Evolutionary conservation across 1,140 invertebrate genomes (phyloP), one percentile per base, ranked within the genome.

Genomic region (Polyergus mexicanus): DNA sequence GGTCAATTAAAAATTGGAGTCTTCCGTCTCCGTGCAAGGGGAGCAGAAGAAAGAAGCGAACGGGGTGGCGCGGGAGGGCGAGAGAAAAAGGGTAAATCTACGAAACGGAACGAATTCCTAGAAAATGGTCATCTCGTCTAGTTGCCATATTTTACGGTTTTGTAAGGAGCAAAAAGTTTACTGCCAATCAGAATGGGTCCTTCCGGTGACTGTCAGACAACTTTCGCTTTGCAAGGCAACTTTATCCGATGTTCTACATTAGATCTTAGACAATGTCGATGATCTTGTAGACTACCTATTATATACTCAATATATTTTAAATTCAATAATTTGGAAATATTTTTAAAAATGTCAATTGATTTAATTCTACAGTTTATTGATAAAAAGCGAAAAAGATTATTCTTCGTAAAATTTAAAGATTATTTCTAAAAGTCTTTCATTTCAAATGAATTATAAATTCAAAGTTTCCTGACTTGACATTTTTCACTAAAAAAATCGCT

Each of bases 71-170:
- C 38, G 38, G 16, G 51, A 60, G 19, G 65, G 32, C 8, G 22
- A 19, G 32, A 13, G 25, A 19, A 51, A 19, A 51, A 51, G 47
- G 47, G 16, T 19, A 51, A 19, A 16, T 51, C 13, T 51, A 51
- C n/a, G 44, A 7, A 35, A 60, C 25, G 60, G 13, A 19, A 19
- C 47, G 41, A 54, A 84, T 84, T 35, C 38, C 60, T 63, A 44
- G 72, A 25, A 44, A 68, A 32, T 11, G 41, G 22, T 62, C 28
- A 41, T 69, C 51, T 47, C 47, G 25, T 47, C 54, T 28, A 25
- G n/a, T 54, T 44, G 78, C 19, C 58, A 77, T 91, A 91, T 88
- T 88, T 89, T 85, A 91, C 81, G 87, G 91, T 92, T 91, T 92
- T 90, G 74, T 86, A 6, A 22, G 44, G 80, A 74, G 69, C 86